Base-by-base conservation (phyloP, 1,140 invertebrate genomes). In the Papilio polyxenes region DNA sequence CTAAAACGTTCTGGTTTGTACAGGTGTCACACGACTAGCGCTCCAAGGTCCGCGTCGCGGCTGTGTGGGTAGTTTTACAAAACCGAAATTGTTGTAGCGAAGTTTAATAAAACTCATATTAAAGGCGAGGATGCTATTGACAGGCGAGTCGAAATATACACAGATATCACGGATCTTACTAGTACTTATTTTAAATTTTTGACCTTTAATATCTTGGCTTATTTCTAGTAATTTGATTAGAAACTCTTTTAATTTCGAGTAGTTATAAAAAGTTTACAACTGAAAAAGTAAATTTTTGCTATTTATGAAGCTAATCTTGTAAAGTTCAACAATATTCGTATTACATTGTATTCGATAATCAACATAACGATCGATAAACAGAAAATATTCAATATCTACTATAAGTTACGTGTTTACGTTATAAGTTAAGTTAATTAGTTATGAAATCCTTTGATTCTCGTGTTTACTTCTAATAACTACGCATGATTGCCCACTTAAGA, bases 11-110 rank as follows among this genome's bases (percentile, higher is more conserved):
- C 51, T 51, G 62, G 20, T 75, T 23, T 62, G 69, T 4, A 59
- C 20, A 40, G 20, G 80, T 80, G 81, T 44, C 80, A 85, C 85
- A 83, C 80, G 86, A 85, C 85, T 89, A 87, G 84, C 87, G 81
- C 51, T 82, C 83, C 85, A 85, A 89, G 88, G 88, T 88, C 87
- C 82, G 83, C 85, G 82, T 56, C 80, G 83, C 86, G 87, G 84
- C 83, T 88, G 89, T 92, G 91, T 90, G 90, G 92, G 91, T 92
- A 92, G 92, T 92, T 93, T 92, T 92, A 93, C 89, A 93, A 93
- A 94, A 93, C 90, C 91, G 87, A 92, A 91, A 92, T 92, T 86
- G 89, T 91, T 87, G 87, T 87, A 86, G 85, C 82, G 83, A 89
- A 89, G 86, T 91, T 93, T 91, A 91, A 93, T 93, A 92, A 92